Evolutionary conservation across 2,113 vertebrate species (phyloP).

Genomic region (Hepsetus odoe): DNA sequence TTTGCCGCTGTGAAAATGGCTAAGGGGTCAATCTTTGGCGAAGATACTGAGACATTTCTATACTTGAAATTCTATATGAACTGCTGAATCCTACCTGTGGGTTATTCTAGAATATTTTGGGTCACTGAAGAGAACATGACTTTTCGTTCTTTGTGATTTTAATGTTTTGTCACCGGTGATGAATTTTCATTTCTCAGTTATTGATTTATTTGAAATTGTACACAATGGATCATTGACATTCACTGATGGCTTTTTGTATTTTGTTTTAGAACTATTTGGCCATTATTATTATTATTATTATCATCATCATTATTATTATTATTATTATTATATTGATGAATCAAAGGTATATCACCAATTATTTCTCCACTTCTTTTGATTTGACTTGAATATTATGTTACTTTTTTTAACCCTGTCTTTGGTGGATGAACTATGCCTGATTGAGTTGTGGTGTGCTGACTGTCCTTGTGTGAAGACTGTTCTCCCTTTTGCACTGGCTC

Average conservation of each 20-base stretch:
- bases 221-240: conserved; percentile 56
- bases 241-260: conserved; percentile 52
- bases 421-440: conserved; percentile 57
- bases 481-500: conserved; percentile 68
- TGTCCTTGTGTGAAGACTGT: conserved; percentile 58
- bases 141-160: conserved; percentile 53
- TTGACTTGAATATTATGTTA: conserved; percentile 70
- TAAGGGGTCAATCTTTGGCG: conserved; percentile 49
- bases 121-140: conserved; percentile 43
- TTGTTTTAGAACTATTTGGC: conserved; percentile 51
- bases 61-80: conserved; percentile 77
- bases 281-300: conserved; percentile 42
- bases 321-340: conserved; percentile 46
- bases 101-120: conserved; percentile 55
- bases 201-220: conserved; percentile 54
- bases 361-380: conserved; percentile 60
- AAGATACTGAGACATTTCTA: conserved; percentile 62
- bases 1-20: conserved; percentile 61
- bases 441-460: conserved; percentile 53
- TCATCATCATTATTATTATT: conserved; percentile 53
- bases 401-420: conserved; percentile 51
- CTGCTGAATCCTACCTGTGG: conserved; percentile 66
- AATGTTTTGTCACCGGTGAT: conserved; percentile 59
- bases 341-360: conserved; percentile 35
- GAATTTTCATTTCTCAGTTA: conserved; percentile 47